Conservation (phyloP, 1,140 invertebrate species). For the Drosophila pectinifera region DNA sequence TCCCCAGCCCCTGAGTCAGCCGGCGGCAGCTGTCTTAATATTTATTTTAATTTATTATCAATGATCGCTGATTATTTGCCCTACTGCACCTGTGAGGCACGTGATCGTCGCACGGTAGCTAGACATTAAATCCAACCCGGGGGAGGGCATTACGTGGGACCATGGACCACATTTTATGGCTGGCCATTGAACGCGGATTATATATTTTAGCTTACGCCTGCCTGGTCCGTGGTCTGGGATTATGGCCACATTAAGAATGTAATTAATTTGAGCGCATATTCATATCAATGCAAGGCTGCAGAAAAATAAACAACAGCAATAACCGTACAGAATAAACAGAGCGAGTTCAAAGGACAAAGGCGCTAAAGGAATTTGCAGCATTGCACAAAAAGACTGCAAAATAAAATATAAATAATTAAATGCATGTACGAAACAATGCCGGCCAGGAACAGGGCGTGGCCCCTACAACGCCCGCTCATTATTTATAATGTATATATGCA, state of each 20-base stretch:
- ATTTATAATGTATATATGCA: slow-evolving; percentile 64
- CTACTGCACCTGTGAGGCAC: slow-evolving; percentile 19
- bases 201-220: slow-evolving; percentile 46
- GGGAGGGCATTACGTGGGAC: background rate
- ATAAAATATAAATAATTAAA: slow-evolving; percentile 74
- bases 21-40: slow-evolving; percentile 42
- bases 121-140: background rate
- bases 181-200: slow-evolving; percentile 52
- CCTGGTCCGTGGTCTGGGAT: slow-evolving; percentile 34
- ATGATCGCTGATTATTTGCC: slow-evolving; percentile 27
- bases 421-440: slow-evolving; percentile 46
- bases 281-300: slow-evolving; percentile 54
- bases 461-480: slow-evolving; percentile 55
- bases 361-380: slow-evolving; percentile 36
- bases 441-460: slow-evolving; percentile 53
- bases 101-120: slow-evolving; percentile 24
- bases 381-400: slow-evolving; percentile 40
- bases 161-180: slow-evolving; percentile 36
- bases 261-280: slow-evolving; percentile 71
- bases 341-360: slow-evolving; percentile 57
- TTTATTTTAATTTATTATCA: slow-evolving; percentile 14
- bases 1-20: slow-evolving; percentile 28
- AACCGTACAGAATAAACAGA: slow-evolving; percentile 21
- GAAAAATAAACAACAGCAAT: slow-evolving; percentile 52
- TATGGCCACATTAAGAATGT: slow-evolving; percentile 73